Evolutionary conservation across 2,797 vertebrate genomes (phyloP).

Genomic region (Danio albolineatus): DNA sequence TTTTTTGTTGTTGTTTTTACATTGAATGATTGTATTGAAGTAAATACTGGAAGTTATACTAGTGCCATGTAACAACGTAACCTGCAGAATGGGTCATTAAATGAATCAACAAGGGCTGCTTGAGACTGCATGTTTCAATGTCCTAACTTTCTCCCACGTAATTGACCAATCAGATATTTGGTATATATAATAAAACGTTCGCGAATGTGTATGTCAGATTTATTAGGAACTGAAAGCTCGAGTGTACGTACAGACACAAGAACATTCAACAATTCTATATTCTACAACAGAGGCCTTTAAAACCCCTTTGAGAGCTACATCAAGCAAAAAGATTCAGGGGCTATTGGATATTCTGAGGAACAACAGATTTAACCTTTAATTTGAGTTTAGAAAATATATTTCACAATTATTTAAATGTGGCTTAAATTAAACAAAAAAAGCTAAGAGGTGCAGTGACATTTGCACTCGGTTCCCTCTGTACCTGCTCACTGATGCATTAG

Average conservation of each 20-base stretch:
- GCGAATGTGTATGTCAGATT: background rate
- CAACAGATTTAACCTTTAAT: slow-evolving; percentile 26
- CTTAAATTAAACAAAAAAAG: slow-evolving; percentile 9
- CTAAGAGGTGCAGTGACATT: slow-evolving; percentile 11
- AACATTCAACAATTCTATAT: background rate
- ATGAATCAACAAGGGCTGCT: background rate
- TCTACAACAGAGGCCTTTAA: background rate
- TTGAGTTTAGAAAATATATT: slow-evolving; percentile 20
- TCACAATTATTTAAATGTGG: slow-evolving; percentile 19
- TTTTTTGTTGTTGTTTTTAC: background rate
- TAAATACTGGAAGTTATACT: background rate
- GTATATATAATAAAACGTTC: background rate
- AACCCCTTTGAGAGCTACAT: background rate
- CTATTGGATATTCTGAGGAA: slow-evolving; percentile 13
- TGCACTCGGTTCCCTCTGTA: slow-evolving; percentile 5
- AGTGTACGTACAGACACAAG: background rate
- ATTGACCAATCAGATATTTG: background rate
- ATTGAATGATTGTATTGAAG: background rate
- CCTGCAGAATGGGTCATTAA: background rate
- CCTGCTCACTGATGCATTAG: slow-evolving; percentile 18
- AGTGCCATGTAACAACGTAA: background rate
- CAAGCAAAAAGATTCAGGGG: background rate
- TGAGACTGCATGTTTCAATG: background rate
- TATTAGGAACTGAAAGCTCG: background rate
- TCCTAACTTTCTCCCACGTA: background rate